A percentile compares a stretch with the other conserved stretches of the same genome.
phyloP scores from a whole-genome alignment of 2,888 invertebrate genomes.

The Scaptomyza tumidula region DNA sequence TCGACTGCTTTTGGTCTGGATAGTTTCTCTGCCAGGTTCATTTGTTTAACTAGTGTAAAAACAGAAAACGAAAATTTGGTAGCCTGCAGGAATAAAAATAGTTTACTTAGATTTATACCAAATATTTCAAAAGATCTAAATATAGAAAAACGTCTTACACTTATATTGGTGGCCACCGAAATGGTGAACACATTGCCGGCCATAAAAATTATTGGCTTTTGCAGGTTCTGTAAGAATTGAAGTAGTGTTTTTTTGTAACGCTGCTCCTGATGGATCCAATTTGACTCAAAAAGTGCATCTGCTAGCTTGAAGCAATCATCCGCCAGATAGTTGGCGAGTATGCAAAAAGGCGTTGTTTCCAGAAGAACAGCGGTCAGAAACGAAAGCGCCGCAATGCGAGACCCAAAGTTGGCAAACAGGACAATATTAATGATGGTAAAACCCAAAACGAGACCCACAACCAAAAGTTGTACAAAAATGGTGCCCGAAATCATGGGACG shows the following conservation, averaged over 20 bases:
- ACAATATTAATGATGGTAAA: conserved; percentile 72
- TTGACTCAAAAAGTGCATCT: conserved; percentile 72
- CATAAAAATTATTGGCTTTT: conserved; percentile 66
- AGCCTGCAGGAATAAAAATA: conserved; percentile 55
- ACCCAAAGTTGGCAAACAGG: conserved; percentile 63
- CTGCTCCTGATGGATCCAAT: conserved; percentile 66
- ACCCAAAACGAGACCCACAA: conserved; percentile 71
- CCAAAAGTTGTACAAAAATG: conserved; percentile 74
- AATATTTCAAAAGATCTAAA: not conserved
- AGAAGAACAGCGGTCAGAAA: conserved; percentile 65
- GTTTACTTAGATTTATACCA: not conserved
- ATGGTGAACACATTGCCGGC: conserved; percentile 76
- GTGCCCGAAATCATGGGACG: conserved; percentile 74
- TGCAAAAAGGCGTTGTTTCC: conserved; percentile 77
- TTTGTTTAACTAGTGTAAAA: conserved; percentile 76
- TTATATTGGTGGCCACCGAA: conserved; percentile 74
- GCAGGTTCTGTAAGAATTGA: conserved; percentile 69
- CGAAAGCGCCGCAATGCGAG: conserved; percentile 61
- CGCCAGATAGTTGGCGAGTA: conserved; percentile 67
- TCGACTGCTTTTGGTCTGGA: conserved; percentile 19
- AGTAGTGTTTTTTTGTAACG: conserved; percentile 63
- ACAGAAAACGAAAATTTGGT: conserved; percentile 78
- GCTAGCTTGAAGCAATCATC: conserved; percentile 65
- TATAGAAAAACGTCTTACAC: conserved; percentile 52
- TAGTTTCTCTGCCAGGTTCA: conserved; percentile 71